Evolutionary conservation across 2,888 invertebrate species (phyloP), one percentile per base, ranked within the genome.

Genomic region (Aphidius colemani): DNA sequence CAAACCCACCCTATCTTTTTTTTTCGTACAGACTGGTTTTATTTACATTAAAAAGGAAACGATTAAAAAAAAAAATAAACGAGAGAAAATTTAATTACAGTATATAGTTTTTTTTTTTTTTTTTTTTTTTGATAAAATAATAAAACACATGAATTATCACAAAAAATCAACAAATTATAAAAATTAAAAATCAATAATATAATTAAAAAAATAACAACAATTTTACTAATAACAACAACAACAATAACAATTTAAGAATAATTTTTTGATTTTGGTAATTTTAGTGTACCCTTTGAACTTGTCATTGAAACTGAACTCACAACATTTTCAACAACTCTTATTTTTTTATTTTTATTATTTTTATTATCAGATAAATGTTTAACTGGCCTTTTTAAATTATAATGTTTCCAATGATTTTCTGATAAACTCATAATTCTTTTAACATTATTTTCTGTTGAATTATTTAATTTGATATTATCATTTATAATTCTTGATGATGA

Each of bases 301-400:
- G 53, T 58, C 53, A 65, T 51, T 1, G 65, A 65, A 7, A 65
- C 61, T 7, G 65, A 65, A 46, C 65, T 65, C 6, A 39, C 50
- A 8, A 65, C 65, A 51, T 61, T 65, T 41, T 65, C 61, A 9
- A 65, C 65, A 48, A 65, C 48, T 40, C 61, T 65, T 10, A 65
- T 53, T 53, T 46, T 51, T 8, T 48, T 57, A 8, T 65, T 43
- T 11, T 55, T 69, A 55, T 62, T 65, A 48, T 62, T 68, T 8
- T 61, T 58, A 7, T 60, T 58, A 30, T 4, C 30, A 30, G 30
- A 30, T 30, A 4, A 5, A 30, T 30, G 3, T 30, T 30, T 30
- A 18, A 56, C 48, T 3, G 64, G 59, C 18, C 18, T 61, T 30
- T 64, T 63, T 18, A 61, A 49, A 6, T 60, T 65, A 44, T 65